Conservation (phyloP, 2,888 invertebrate genomes). For the Invenusta paracnida region DNA sequence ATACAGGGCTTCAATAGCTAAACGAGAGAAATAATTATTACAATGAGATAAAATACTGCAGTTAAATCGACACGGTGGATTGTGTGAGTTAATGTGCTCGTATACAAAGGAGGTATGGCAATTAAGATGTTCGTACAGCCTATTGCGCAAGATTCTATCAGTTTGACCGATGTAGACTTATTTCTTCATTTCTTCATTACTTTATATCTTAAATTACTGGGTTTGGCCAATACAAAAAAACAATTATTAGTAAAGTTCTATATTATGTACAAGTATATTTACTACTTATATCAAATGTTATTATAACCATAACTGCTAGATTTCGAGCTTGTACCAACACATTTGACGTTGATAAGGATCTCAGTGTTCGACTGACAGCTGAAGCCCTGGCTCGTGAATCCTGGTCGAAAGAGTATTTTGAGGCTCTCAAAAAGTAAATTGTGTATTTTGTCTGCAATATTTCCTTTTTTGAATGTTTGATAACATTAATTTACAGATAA, state of each 20-base stretch:
- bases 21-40: background rate
- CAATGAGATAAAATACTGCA: background rate
- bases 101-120: background rate
- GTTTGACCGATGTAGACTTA: no score
- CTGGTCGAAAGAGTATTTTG: slow-evolving; percentile 53
- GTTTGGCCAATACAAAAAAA: no score
- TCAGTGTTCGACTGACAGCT: slow-evolving; percentile 49
- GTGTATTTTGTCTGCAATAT: no score
- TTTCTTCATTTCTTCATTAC: no score
- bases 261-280: no score
- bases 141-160: no score
- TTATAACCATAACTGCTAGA: no score
- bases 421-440: slow-evolving; percentile 50
- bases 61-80: background rate
- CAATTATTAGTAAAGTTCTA: no score
- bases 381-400: slow-evolving; percentile 54
- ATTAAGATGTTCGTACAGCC: background rate
- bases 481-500: no score
- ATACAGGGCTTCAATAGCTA: background rate
- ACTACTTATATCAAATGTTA: no score
- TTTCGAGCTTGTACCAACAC: slow-evolving; percentile 53
- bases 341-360: slow-evolving; percentile 54
- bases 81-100: background rate
- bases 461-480: no score
- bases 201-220: no score